Conservation (phyloP, 2,797 vertebrate genomes). For the Periparus ater region DNA sequence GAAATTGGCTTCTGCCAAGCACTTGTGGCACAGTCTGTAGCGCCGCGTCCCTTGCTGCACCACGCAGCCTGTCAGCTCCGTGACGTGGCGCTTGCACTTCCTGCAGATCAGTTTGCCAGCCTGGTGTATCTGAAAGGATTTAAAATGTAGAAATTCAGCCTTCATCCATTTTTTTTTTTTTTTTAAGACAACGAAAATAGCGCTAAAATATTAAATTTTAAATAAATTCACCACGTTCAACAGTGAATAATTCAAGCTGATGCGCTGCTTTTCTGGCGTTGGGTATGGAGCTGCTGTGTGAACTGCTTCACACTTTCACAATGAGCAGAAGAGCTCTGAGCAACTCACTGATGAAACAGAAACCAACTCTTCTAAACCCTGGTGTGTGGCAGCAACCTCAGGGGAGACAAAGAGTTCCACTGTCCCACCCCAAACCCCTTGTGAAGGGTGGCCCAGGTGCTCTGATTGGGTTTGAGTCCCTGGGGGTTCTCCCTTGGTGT, state of each 20-base stretch:
- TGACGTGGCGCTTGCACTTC: slow-evolving; percentile 92
- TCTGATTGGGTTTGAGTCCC: too few relatives aligned
- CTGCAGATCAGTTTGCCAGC: slow-evolving; percentile 96
- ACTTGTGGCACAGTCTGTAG: slow-evolving; percentile 90
- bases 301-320: background rate
- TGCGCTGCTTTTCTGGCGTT: rapidly evolving
- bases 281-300: background rate
- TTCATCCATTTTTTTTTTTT: background rate
- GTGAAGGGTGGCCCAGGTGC: too few relatives aligned
- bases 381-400: too few relatives aligned
- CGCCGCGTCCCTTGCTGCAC: slow-evolving; percentile 92
- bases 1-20: slow-evolving; percentile 86
- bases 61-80: slow-evolving; percentile 90
- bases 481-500: too few relatives aligned
- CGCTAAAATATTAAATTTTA: background rate
- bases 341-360: rapidly evolving
- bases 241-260: background rate
- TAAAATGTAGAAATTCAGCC: background rate
- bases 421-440: too few relatives aligned
- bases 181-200: rapidly evolving
- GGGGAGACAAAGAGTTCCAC: too few relatives aligned
- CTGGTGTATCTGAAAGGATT: slow-evolving; percentile 88
- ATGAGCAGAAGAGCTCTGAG: background rate
- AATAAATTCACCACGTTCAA: background rate
- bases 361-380: background rate